Base-by-base conservation (phyloP, 2,888 invertebrate species). In the Pristionchus japonicus region DNA sequence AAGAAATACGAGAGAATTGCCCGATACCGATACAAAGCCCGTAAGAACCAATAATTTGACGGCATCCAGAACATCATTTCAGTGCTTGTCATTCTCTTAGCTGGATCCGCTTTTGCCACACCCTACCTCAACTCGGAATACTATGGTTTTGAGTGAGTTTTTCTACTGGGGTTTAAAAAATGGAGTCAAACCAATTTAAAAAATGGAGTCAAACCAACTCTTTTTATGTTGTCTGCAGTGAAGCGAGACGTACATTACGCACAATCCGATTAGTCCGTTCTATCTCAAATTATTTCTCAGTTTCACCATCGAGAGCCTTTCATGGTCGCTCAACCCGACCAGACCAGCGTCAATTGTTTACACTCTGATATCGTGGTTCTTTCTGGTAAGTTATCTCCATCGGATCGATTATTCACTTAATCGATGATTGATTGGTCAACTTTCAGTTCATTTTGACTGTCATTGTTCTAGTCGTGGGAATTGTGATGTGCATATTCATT, bases 121-220 rank as follows among this genome's bases (percentile, higher is more conserved):
- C 74, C 74, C 23, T 77, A 43, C 43, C 74, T 77, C 74, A 43
- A 77, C 27, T 43, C 40, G 23, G 74, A 77, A 27, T 77, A 43
- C 74, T 77, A 77, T n/a, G 74, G 74, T 7, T 77, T 77, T 37
- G 74, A 70, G 70, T 70, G 70, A 77, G 74, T 57, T 57, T n/a
- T n/a, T n/a, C n/a, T n/a, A n/a, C n/a, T n/a, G n/a, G n/a, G n/a
- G n/a, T n/a, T n/a, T n/a, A n/a, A n/a, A n/a, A n/a, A n/a, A n/a
- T n/a, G n/a, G n/a, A n/a, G n/a, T n/a, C n/a, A n/a, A n/a, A n/a
- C n/a, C n/a, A n/a, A n/a, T n/a, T n/a, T n/a, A n/a, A n/a, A n/a
- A n/a, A n/a, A n/a, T n/a, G n/a, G n/a, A n/a, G n/a, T n/a, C n/a
- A n/a, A n/a, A n/a, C n/a, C n/a, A n/a, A n/a, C n/a, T n/a, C n/a